phyloP scores from a whole-genome alignment of 2,797 vertebrate genomes.

The Botia almorhae region DNA sequence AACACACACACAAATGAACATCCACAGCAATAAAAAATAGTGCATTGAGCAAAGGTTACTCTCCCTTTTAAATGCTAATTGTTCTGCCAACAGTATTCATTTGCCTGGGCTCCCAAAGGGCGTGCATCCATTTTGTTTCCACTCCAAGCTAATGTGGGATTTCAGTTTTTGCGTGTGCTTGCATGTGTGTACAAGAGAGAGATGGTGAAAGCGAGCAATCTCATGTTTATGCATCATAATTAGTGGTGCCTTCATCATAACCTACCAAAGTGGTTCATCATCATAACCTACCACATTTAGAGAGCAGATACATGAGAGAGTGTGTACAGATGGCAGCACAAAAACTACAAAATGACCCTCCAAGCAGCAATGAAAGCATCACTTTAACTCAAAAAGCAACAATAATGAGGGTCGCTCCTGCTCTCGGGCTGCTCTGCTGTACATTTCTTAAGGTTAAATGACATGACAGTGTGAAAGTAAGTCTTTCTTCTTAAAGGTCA shows the following conservation, averaged over 20 bases:
- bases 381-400: conserved; percentile 67
- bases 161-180: conserved; percentile 48
- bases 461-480: conserved; percentile 69
- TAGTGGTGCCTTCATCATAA: conserved; percentile 66
- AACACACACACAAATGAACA: conserved; percentile 68
- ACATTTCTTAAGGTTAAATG: conserved; percentile 82
- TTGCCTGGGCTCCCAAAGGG: conserved; percentile 84
- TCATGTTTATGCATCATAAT: conserved; percentile 61
- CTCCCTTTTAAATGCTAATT: conserved; percentile 90
- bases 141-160: conserved; percentile 71
- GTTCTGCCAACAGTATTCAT: conserved; percentile 88
- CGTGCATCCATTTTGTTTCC: conserved; percentile 76
- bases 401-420: conserved; percentile 76
- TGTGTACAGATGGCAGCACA: conserved; percentile 23
- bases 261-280: conserved; percentile 63
- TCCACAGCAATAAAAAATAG: conserved; percentile 84
- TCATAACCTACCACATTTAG: conserved; percentile 63
- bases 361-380: conserved; percentile 53
- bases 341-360: conserved; percentile 30
- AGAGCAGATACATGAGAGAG: conserved; percentile 56
- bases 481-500: conserved; percentile 81
- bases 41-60: conserved; percentile 88
- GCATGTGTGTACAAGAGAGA: conserved; percentile 33
- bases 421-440: conserved; percentile 64
- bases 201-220: conserved; percentile 43